Evolutionary conservation across 2,797 vertebrate genomes (phyloP), one percentile per base, ranked within the genome.

Genomic region (Oreonectes daqikongensis): DNA sequence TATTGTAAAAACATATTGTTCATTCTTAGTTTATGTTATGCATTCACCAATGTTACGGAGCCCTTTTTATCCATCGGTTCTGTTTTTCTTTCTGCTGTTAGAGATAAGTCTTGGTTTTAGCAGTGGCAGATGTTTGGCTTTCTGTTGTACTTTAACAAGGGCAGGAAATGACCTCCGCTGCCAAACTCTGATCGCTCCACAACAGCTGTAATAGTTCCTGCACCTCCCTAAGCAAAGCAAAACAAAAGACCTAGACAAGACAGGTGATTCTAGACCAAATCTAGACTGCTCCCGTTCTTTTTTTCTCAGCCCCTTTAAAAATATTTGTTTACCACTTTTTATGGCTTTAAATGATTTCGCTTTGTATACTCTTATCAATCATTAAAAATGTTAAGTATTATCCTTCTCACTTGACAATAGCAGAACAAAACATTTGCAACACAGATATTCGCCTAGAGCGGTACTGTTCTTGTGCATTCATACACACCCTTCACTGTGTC

Each of bases 141-240:
- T 38, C 38, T 59, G 67, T 66, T 72, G 12, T 74, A 60, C 63
- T 76, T 69, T 61, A 84, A 78, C 68, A 66, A 78, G 30, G 35
- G 55, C 38, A 77, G 60, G 81, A 83, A 75, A 44, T 84, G 73
- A 85, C 74, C 78, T 84, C 40, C 44, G 48, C 38, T 28, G 72
- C 24, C 30, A 7, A 55, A 75, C 15, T 46, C 38, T 64, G 67
- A 44, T 78, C 64, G 28, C 55, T 42, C 14, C 30, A 75, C 61
- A 57, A 44, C 46, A 48, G 26, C 18, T 63, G 20, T 70, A 35
- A 46, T 48, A 72, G 77, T 72, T 76, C 30, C 69, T 38, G n/a
- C 22, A 35, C 24, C 68, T 71, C 76, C 28, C 59, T 46, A 40
- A 38, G 32, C 32, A 70, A 40, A 38, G 32, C 32, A 70, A 53